Evolutionary conservation across 2,113 vertebrate species (phyloP), one percentile per base, ranked within the genome.

Genomic region (Calidris pygmaea): DNA sequence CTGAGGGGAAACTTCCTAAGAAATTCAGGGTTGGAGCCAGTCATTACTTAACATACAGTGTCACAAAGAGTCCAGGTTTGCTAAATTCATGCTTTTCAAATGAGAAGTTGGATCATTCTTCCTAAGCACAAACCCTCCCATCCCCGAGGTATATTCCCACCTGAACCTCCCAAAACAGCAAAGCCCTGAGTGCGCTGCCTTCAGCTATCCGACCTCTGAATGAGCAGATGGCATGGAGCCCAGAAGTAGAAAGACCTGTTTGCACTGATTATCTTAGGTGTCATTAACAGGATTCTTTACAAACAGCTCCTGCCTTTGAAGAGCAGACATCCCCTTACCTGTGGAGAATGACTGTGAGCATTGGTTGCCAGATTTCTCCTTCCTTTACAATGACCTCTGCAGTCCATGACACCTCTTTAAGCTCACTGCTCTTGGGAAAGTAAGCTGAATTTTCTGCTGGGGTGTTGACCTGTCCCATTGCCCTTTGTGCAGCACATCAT

Each of bases 201-300:
- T 84, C 82, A 88, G 72, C 79, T 63, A 78, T 56, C 88, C 23
- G 13, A 72, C 68, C 85, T 91, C 84, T 78, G 93, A 92, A 90
- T 50, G 88, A 93, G 84, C 0, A 1, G 78, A 71, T 97, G 97
- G 95, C 95, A 75, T 3, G 48, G 84, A 95, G 95, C 97, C 94
- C 96, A 97, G 94, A 76, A 89, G 92, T 53, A 96, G 94, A 95
- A 96, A 96, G 92, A 97, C 90, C 92, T 97, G 97, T 96, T 96
- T 96, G 87, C 81, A 48, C 88, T 83, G 82, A 89, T 96, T 96
- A 88, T 77, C 68, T 41, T 39, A 24, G 76, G 85, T 90, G 86
- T 94, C 83, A 88, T 94, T 95, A 92, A 76, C 39, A 93, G 62
- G 87, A 91, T 91, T 87, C 93, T 96, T 92, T 93, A 88, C 82